Percentiles rank a stretch among this genome's conserved stretches.
Conservation (phyloP, 2,113 vertebrate genomes). For the Actinemys pallida region DNA sequence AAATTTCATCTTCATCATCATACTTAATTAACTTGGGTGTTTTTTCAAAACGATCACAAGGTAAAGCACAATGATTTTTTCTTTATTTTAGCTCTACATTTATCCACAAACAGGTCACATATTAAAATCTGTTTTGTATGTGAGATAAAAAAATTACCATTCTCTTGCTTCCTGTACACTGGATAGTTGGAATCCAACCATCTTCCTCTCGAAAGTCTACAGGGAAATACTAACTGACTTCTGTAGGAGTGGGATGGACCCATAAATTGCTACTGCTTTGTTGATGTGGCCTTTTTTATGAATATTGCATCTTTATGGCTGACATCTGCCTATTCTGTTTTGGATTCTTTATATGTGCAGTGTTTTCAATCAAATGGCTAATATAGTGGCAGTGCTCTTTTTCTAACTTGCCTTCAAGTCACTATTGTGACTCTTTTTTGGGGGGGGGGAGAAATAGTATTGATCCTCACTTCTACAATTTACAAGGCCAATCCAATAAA, state of each 20-base stretch:
- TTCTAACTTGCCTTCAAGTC: background rate
- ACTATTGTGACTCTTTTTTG: background rate
- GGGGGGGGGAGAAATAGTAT: background rate
- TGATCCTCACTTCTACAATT: background rate
- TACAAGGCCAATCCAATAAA: rapidly evolving
- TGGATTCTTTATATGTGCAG: rapidly evolving
- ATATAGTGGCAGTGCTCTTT: background rate
- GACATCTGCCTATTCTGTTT: background rate
- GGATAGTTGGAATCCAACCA: rapidly evolving
- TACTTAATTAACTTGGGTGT: background rate
- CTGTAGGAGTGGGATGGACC: rapidly evolving
- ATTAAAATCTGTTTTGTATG: background rate
- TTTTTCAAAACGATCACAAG: background rate
- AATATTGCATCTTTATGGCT: background rate
- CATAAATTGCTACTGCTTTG: background rate
- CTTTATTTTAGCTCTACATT: background rate
- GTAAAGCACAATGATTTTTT: background rate
- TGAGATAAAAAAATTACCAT: background rate
- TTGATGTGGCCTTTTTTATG: background rate
- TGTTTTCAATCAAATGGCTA: background rate
- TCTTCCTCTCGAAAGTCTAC: background rate
- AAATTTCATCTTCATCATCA: background rate
- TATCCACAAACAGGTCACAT: background rate
- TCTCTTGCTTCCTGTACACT: background rate
- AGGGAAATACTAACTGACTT: rapidly evolving